Evolutionary conservation across 2,797 vertebrate species (phyloP).

Genomic region (Gymnoscopelus microlampas): DNA sequence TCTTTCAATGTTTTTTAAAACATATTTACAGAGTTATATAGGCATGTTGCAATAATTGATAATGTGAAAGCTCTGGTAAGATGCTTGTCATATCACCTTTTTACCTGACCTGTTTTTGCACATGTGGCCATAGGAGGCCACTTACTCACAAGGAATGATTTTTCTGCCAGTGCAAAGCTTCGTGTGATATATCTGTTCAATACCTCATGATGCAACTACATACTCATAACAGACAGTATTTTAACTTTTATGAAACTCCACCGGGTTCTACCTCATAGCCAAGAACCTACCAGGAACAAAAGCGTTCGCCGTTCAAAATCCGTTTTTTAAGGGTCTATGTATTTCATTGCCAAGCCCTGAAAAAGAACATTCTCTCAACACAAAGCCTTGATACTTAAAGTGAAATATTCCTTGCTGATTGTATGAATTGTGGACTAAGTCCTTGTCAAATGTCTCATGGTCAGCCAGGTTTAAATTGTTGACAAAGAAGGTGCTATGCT

Average conservation of each 20-base stretch:
- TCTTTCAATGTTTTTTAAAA: slow-evolving; percentile 85
- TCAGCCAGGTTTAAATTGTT: slow-evolving; percentile 71
- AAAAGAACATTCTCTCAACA: slow-evolving; percentile 74
- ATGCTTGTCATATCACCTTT: slow-evolving; percentile 88
- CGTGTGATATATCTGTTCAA: slow-evolving; percentile 83
- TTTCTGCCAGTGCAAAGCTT: slow-evolving; percentile 85
- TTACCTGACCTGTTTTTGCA: slow-evolving; percentile 88
- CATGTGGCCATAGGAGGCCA: slow-evolving; percentile 81
- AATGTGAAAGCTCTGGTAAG: slow-evolving; percentile 89
- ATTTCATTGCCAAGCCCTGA: slow-evolving; percentile 76
- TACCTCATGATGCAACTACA: slow-evolving; percentile 86
- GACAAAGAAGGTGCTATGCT: slow-evolving; percentile 76
- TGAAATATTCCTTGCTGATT: slow-evolving; percentile 81
- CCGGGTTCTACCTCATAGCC: slow-evolving; percentile 88
- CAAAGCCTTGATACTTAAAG: slow-evolving; percentile 80
- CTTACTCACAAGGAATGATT: slow-evolving; percentile 86
- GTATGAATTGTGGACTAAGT: slow-evolving; percentile 72
- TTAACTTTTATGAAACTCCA: slow-evolving; percentile 75
- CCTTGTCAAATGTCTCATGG: slow-evolving; percentile 63
- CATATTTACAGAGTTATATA: slow-evolving; percentile 89
- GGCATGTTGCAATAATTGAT: slow-evolving; percentile 91
- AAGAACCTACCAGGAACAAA: slow-evolving; percentile 82
- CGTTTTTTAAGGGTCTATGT: slow-evolving; percentile 62
- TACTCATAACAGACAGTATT: slow-evolving; percentile 86
- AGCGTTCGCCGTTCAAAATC: slow-evolving; percentile 69